These are phyloP conservation scores for Pomatorhinus ruficollis DNA, from an alignment of 2,113 vertebrate species.

Conservation along the genomic window DNA sequence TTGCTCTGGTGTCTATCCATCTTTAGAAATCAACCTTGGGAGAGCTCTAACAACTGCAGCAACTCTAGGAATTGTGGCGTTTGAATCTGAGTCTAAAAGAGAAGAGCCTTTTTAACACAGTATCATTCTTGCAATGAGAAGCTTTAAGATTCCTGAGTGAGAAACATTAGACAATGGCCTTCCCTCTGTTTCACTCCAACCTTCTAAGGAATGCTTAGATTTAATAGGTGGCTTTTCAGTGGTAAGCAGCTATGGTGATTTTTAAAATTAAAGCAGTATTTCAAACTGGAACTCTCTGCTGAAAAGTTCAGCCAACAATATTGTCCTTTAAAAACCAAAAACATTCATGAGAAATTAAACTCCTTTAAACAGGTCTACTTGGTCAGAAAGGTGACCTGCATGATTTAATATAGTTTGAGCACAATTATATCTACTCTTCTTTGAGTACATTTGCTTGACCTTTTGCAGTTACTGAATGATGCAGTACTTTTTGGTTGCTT, in stretches of 20 bases:
- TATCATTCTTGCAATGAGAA: neutral
- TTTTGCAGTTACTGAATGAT: neutral
- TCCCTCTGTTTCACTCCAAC: neutral
- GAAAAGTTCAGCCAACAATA: neutral
- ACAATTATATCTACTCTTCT: neutral
- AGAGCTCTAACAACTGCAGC: neutral
- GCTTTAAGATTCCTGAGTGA: neutral
- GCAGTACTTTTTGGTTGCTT: neutral
- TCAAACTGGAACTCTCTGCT: neutral
- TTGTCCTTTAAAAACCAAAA: neutral
- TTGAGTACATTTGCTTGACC: neutral
- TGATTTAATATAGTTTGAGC: neutral
- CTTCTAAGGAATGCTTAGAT: neutral
- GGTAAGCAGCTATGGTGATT: neutral
- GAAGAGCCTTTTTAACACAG: neutral
- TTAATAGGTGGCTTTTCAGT: neutral
- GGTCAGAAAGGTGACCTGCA: neutral
- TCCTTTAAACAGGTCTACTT: neutral
- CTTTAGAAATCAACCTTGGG: neutral
- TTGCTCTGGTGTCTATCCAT: neutral
- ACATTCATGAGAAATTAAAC: neutral
- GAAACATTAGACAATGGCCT: neutral
- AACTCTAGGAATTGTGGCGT: neutral
- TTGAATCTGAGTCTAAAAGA: neutral
- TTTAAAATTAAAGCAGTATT: neutral